Base-by-base conservation (phyloP, 2,797 vertebrate species). In the Alosa sapidissima region DNA sequence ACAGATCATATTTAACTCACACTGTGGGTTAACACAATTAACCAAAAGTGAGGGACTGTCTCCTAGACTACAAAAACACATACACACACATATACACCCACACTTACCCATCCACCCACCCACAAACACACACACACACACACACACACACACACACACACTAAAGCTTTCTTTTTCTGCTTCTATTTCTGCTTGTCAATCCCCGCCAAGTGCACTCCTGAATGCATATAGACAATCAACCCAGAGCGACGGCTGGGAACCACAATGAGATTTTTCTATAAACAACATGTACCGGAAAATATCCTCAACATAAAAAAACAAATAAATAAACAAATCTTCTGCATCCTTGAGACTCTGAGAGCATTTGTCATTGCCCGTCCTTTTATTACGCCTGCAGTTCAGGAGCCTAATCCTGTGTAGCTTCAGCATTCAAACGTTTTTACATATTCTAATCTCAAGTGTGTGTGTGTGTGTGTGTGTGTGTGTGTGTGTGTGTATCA, bases 31-130 rank as follows among this genome's bases (percentile, higher is more conserved):
- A 51, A 41, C 41, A 41, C 41, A 41, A 41, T 41, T 41, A 41
- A 41, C 41, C 41, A 41, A 41, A 41, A 41, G 41, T 41, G 41
- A 41, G 41, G 41, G 49, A 41, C 6, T 78, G 41, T 45, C 28
- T 49, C 51, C 24, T 24, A 81, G 14, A 81, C 41, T 28, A 55
- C 75, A 55, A 28, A 81, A 48, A 82, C 81, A 82, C 81, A 83
- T 11, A 72, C n/a, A 10, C 62, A 65, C 62, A 65, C 62, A 65
- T 8, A 24, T n/a, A 33, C 62, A 65, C 21, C 28, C 24, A 65
- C 62, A 65, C 62, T 28, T n/a, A 33, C 62, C 28, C 3, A 65
- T 13, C 51, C 13, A 13, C 1, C 14, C 51, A 52, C 11, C 51
- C 62, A 33, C 9, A 65, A 8, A 62, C 21, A 62, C 8, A 58